Evolutionary conservation across 2,113 vertebrate species (phyloP).

Genomic region (Chunga burmeisteri): DNA sequence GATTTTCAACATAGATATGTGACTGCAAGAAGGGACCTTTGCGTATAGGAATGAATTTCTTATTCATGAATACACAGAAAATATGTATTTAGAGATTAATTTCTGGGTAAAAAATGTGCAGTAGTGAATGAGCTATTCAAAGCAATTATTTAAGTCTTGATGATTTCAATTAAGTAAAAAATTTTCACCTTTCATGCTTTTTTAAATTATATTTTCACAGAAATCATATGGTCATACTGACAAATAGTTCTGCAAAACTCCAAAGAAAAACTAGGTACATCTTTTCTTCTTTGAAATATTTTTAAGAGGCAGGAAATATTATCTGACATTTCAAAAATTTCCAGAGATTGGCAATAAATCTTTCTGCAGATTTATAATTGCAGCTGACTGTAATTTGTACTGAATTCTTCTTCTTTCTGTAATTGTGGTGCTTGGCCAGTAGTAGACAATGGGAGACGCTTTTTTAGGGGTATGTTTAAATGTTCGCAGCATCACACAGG

Average conservation of each 20-base stretch:
- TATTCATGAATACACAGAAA: not conserved
- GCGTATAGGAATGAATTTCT: not conserved
- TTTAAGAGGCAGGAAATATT: not conserved
- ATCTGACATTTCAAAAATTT: not conserved
- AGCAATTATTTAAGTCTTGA: not conserved
- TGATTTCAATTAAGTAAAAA: not conserved
- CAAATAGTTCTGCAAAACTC: not conserved
- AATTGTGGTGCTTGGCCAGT: not conserved
- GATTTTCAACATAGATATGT: not conserved
- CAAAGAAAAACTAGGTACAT: not conserved
- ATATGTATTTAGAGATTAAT: not conserved
- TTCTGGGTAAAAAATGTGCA: not conserved
- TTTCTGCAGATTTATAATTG: not conserved
- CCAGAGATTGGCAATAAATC: not conserved
- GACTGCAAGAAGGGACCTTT: not conserved
- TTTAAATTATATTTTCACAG: not conserved
- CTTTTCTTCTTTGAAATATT: not conserved
- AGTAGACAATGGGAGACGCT: not conserved
- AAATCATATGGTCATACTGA: not conserved
- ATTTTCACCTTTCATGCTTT: not conserved
- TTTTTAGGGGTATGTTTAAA: not conserved
- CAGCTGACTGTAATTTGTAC: not conserved
- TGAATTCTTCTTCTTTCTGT: not conserved
- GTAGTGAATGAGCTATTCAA: not conserved
- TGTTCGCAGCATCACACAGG: not conserved